Evolutionary conservation across 2,888 invertebrate genomes (phyloP).

Genomic region (Lepidonotus clava): DNA sequence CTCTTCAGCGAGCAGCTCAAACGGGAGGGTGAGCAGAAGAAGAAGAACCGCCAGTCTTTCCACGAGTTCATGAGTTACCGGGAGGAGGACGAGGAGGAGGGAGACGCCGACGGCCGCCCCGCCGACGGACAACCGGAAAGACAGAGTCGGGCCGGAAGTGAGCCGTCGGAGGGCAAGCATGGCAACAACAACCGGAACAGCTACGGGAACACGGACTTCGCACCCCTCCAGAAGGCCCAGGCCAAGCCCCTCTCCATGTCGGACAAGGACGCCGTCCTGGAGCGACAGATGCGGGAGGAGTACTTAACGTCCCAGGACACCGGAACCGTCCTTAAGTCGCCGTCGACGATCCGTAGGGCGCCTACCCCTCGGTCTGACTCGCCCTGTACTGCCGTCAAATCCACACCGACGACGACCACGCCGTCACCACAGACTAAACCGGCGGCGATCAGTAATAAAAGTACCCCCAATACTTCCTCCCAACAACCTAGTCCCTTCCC

Average conservation of each 20-base stretch:
- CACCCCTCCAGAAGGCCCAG: neutral
- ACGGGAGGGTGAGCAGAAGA: neutral
- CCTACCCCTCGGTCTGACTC: neutral
- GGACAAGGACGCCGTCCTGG: constrained; percentile 34
- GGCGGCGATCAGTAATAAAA: too few relatives aligned
- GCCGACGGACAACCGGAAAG: neutral
- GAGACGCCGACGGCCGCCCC: too few relatives aligned
- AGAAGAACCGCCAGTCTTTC: constrained; percentile 35
- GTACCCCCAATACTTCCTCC: neutral
- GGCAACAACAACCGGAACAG: neutral
- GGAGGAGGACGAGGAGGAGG: neutral
- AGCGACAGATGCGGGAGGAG: constrained; percentile 52
- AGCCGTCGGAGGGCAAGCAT: constrained; percentile 51
- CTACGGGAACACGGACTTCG: neutral
- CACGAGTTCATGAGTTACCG: constrained; percentile 26
- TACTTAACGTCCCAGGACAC: neutral
- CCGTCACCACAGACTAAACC: too few relatives aligned
- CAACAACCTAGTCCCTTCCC: neutral
- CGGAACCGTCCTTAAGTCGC: neutral
- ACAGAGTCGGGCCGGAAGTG: constrained; percentile 54
- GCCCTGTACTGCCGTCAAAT: neutral
- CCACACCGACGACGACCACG: too few relatives aligned
- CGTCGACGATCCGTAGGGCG: neutral
- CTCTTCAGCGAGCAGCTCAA: constrained; percentile 60
- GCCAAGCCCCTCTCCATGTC: neutral